phyloP scores from a whole-genome alignment of 2,888 invertebrate genomes.

The Zygogramma bicolorata region DNA sequence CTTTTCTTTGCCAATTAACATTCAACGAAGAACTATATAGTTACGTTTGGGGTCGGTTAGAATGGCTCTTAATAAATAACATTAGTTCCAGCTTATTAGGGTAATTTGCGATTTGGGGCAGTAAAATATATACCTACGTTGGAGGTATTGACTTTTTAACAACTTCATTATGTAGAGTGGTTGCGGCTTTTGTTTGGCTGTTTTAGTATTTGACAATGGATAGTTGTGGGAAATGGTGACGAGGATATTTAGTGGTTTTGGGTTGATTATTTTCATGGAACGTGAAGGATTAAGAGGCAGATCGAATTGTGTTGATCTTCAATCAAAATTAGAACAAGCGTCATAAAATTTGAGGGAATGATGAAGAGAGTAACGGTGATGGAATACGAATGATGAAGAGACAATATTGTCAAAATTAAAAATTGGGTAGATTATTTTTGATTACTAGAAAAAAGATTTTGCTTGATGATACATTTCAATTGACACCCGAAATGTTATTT shows the following conservation, averaged over 20 bases:
- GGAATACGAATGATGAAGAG: too few species aligned
- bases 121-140: neutral
- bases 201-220: neutral
- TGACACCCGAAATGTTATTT: too few species aligned
- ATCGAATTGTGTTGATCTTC: too few species aligned
- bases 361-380: too few species aligned
- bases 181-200: neutral
- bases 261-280: too few species aligned
- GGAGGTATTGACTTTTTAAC: slow-evolving; percentile 30
- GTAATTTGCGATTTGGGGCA: slow-evolving; percentile 38
- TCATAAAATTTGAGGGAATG: too few species aligned
- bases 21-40: slow-evolving; percentile 37
- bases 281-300: too few species aligned
- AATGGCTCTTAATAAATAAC: slow-evolving; percentile 38
- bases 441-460: too few species aligned
- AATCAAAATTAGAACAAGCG: too few species aligned
- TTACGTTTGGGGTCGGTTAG: slow-evolving; percentile 25
- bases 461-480: too few species aligned
- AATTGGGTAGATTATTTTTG: too few species aligned
- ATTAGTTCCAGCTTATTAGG: slow-evolving; percentile 31
- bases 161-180: slow-evolving; percentile 23
- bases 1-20: slow-evolving; percentile 54
- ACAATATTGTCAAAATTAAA: too few species aligned
- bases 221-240: neutral
- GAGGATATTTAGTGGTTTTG: neutral